These are phyloP conservation scores for Rhipidura dahli DNA, from an alignment of 2,113 vertebrate species.

Conservation along the genomic window DNA sequence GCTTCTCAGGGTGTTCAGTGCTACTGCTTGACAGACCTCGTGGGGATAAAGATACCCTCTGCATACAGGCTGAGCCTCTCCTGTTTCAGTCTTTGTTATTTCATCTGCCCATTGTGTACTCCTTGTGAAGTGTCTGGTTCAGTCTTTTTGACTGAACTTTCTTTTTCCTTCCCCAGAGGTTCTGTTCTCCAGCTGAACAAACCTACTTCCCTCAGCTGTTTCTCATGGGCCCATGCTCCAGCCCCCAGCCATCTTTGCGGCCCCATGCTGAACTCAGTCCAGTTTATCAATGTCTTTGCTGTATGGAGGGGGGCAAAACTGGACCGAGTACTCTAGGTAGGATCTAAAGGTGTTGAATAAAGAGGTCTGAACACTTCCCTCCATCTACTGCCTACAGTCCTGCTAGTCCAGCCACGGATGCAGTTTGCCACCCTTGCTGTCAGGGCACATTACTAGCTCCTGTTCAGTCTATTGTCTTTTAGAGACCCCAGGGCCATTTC, in stretches of 20 bases:
- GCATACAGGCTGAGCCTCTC: fast-evolving
- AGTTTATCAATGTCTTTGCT: neutral
- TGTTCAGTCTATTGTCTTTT: neutral
- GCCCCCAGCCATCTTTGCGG: too few species aligned
- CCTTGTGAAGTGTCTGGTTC: neutral
- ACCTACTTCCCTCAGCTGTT: neutral
- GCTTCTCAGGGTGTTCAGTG: fast-evolving
- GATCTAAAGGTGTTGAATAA: neutral
- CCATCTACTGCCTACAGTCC: neutral
- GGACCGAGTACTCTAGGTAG: neutral
- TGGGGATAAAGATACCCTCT: neutral
- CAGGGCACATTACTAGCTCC: neutral
- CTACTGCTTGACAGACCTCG: fast-evolving
- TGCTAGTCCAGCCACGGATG: neutral
- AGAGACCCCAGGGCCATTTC: neutral
- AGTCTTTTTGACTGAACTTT: neutral
- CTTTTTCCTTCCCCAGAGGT: neutral
- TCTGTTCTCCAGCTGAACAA: neutral
- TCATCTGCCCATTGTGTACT: fast-evolving
- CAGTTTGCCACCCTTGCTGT: neutral
- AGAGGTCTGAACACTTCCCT: neutral
- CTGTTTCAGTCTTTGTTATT: neutral
- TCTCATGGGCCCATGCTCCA: neutral
- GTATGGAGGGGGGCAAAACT: neutral
- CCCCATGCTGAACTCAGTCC: neutral